Conservation (phyloP, 2,113 vertebrate species). For the Setophaga kirtlandii region DNA sequence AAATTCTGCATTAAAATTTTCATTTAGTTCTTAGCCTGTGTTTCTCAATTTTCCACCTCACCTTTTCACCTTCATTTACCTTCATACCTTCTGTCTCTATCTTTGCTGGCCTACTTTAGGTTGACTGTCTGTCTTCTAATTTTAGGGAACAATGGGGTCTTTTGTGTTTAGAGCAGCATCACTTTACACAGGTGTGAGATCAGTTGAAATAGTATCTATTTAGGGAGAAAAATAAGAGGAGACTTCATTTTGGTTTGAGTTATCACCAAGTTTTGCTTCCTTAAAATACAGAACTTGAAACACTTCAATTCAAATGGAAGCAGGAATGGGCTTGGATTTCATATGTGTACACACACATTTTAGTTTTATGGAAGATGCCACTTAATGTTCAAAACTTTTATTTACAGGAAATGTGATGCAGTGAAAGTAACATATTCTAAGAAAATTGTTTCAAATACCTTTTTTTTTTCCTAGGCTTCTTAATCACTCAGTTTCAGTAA, state of each 20-base stretch:
- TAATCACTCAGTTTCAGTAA: slow-evolving; percentile 84
- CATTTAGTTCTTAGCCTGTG: neutral
- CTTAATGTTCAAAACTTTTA: neutral
- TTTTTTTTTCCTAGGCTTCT: slow-evolving; percentile 79
- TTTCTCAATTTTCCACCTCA: neutral
- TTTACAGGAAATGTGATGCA: slow-evolving; percentile 28
- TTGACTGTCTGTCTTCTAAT: neutral
- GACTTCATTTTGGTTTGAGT: neutral
- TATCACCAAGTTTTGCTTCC: neutral
- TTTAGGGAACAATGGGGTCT: neutral
- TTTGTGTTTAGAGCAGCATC: neutral
- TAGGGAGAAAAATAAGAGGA: neutral
- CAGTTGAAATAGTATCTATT: neutral
- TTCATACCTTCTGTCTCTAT: too few relatives aligned
- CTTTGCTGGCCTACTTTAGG: neutral
- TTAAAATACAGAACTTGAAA: neutral
- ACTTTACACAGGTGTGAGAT: neutral
- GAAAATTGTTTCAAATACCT: neutral
- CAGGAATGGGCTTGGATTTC: slow-evolving; percentile 6
- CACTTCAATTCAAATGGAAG: neutral
- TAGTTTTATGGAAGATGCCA: neutral
- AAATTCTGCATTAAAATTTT: neutral
- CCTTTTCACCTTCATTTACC: neutral
- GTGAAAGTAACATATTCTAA: neutral
- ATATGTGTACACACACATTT: neutral